phyloP scores from a whole-genome alignment of 1,140 invertebrate species.

The Frieseomelitta varia region DNA sequence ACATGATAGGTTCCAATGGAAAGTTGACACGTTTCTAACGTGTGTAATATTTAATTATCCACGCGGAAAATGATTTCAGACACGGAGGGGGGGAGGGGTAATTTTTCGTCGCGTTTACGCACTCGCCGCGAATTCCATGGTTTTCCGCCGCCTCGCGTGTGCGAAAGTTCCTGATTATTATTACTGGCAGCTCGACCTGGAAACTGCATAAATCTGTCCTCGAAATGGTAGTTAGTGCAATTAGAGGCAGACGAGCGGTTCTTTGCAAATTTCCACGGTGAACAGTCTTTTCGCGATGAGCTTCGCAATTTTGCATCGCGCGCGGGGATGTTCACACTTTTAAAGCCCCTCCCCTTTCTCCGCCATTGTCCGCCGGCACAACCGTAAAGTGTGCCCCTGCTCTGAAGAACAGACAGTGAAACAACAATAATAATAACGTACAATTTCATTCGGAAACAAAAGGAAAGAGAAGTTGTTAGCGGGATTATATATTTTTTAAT shows the following conservation, averaged over 20 bases:
- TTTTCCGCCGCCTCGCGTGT: not conserved
- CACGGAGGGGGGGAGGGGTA: no score
- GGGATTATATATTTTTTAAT: not conserved
- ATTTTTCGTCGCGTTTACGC: not conserved
- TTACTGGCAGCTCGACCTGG: not conserved
- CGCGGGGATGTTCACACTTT: not conserved
- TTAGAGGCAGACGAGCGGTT: slow-evolving; percentile 15
- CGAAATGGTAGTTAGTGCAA: slow-evolving; percentile 19
- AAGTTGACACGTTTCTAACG: no score
- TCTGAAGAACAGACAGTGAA: not conserved
- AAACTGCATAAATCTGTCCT: slow-evolving; percentile 12
- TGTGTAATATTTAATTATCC: no score
- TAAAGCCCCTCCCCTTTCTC: not conserved
- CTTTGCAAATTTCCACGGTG: slow-evolving; percentile 19
- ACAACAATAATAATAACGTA: not conserved
- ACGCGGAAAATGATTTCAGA: no score
- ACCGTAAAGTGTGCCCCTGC: not conserved
- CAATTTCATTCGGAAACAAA: not conserved
- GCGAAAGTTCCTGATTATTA: slow-evolving; percentile 4
- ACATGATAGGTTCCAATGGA: no score
- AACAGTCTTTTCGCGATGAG: not conserved
- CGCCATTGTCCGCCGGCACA: not conserved
- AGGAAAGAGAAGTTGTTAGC: no score
- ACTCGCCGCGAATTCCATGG: not conserved
- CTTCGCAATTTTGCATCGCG: not conserved